phyloP scores from a whole-genome alignment of 2,888 invertebrate species.

The Macaria liturata region DNA sequence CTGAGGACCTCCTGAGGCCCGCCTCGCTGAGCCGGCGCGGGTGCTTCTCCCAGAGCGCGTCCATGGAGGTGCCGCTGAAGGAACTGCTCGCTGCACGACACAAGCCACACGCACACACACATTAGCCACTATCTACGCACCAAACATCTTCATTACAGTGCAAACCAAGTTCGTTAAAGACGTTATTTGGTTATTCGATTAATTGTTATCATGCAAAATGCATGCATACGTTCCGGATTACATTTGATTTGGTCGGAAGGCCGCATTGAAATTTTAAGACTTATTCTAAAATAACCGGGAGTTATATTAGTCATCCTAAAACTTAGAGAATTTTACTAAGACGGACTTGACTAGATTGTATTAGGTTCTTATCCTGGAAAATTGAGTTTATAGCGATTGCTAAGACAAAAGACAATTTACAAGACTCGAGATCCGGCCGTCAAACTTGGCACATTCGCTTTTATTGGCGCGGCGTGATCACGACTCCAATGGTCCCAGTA shows the following conservation, averaged over 20 bases:
- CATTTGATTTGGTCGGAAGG: too few species aligned
- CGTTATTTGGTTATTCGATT: slow-evolving; percentile 29
- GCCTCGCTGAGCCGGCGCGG: slow-evolving; percentile 90
- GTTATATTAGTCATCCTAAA: neutral
- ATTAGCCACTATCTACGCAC: slow-evolving; percentile 75
- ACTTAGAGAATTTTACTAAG: neutral
- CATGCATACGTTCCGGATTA: neutral
- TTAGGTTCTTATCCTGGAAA: neutral
- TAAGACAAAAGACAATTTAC: neutral
- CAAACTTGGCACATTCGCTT: slow-evolving; percentile 15
- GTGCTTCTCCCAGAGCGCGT: slow-evolving; percentile 89
- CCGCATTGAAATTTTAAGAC: too few species aligned
- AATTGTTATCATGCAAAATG: slow-evolving; percentile 21
- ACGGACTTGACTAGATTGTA: neutral
- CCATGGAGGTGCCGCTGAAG: slow-evolving; percentile 86
- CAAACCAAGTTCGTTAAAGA: slow-evolving; percentile 21
- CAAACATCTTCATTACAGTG: slow-evolving; percentile 43
- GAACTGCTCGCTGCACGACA: slow-evolving; percentile 81
- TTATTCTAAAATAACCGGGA: too few species aligned
- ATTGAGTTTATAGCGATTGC: neutral
- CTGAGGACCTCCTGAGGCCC: slow-evolving; percentile 89
- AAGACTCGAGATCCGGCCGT: neutral
- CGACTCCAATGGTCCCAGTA: slow-evolving; percentile 14
- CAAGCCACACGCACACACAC: slow-evolving; percentile 76
- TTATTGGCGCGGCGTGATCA: slow-evolving; percentile 17